Evolutionary conservation across 92 coral and sea anemone genomes (phyloP), one percentile per base, ranked within the genome.

Genomic region (Phenganax stokvisi): DNA sequence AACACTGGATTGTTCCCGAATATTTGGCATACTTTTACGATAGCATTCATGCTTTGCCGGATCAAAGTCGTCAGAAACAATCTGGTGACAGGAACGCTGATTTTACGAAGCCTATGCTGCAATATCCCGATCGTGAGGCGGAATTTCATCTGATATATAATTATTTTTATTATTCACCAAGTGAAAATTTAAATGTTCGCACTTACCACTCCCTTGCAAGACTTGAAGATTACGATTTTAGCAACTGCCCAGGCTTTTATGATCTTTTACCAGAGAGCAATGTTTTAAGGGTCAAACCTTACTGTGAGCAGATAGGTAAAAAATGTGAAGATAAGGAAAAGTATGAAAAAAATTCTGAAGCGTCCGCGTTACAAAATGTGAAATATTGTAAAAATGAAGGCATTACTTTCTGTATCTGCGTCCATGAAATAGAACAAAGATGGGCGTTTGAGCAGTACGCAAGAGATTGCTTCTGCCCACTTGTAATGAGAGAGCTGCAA

Each of bases 61-160:
- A 20, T 20, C 25, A 20, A 37, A 68, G 73, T 68, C 53, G n/a
- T 11, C 16, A 8, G 29, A 37, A 68, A 5, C 73, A 68, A 68
- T 30, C 52, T 68, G 4, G 5, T 30, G 53, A 17, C 8, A 30
- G 15, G 0, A 27, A 68, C 3, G 9, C 29, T 30, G 73, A 68
- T 30, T 68, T 30, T 44, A 44, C 53, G 1, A 28, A 29, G 73
- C 7, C 53, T 44, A 28, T 7, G 53, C 29, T 68, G 11, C 73
- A 68, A 44, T 68, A 68, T 30, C 73, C 73, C 4, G 73, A 68
- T 29, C 73, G 73, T 44, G 73, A 68, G 47, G 73, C 73, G 16
- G 73, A 68, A 53, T 68, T 68, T 68, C 73, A 68, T 15, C 31
- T 68, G 73, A 44, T 68, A 0, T 68, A 68, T 28, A 68, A 68